Base-by-base conservation (phyloP, 2,797 vertebrate genomes). In the Fistularia tabacaria region DNA sequence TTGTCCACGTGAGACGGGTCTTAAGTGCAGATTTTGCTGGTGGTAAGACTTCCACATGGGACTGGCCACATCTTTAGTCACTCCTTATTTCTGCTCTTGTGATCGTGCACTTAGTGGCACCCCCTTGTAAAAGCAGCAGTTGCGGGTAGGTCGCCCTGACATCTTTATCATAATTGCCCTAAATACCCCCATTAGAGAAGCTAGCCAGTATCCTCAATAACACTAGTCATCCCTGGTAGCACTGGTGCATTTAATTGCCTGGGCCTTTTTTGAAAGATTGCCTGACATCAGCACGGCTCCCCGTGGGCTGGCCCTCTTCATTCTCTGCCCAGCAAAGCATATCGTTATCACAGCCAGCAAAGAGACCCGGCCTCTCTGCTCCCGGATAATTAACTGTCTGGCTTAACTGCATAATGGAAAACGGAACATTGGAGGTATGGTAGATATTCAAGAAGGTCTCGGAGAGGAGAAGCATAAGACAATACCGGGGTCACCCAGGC, bases 331-430 rank as follows among this genome's bases (percentile, higher is more conserved):
- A 88, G 85, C 78, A 88, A 91, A 90, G 87, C 86, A 85, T 90
- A 88, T 89, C 83, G 85, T 90, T 90, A 90, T 91, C 85, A 76
- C 72, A 80, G 87, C 84, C 87, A 83, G 81, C 77, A 79, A 87
- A 83, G 83, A 89, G 85, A 87, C 78, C 77, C 66, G 73, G 82
- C 87, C 85, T 89, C 79, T 78, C 59, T 81, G 85, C 83, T 85
- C 85, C 82, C 69, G 82, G 83, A 90, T 91, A 91, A 92, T 92
- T 92, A 90, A 91, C 90, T 90, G 87, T 88, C 87, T 86, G 83
- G 84, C 89, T 88, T 87, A 89, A 87, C 85, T 82, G 82, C 81
- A 85, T 87, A 87, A 90, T 89, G 83, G 85, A 80, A 84, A 78
- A 80, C 76, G 79, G 77, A 86, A 80, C 77, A 79, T 83, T 57